These are phyloP conservation scores for Lydus trimaculatus DNA, from an alignment of 2,888 invertebrate species.

Conservation along the genomic window DNA sequence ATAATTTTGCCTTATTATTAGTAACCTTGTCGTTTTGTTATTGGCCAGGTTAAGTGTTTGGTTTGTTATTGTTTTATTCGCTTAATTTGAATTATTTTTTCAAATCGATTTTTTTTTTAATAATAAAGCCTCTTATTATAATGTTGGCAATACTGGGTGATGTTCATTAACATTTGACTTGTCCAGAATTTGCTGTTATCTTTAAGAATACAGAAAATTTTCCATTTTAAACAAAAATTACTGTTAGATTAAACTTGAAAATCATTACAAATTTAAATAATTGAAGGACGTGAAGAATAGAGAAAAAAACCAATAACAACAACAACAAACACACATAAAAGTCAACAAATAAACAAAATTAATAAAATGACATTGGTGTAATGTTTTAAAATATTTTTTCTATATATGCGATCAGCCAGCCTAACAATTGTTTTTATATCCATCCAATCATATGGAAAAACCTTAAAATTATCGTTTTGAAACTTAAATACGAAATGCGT, in stretches of 20 bases:
- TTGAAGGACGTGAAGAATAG: background rate
- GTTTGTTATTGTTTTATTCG: background rate
- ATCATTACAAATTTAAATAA: background rate
- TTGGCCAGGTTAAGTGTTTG: background rate
- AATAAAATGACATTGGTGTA: background rate
- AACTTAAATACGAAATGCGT: no score
- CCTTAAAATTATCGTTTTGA: no score
- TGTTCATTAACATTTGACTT: no score
- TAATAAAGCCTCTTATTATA: no score
- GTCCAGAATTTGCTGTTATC: no score
- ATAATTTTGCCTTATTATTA: background rate
- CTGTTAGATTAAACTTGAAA: constrained; percentile 1
- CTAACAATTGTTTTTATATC: no score
- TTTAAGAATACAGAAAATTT: no score
- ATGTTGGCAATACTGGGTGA: background rate
- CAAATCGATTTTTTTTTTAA: no score
- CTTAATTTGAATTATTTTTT: background rate
- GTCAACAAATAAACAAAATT: background rate
- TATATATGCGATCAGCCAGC: no score
- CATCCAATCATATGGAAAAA: no score
- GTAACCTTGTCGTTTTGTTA: background rate
- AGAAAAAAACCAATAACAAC: background rate
- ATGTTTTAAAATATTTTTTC: background rate
- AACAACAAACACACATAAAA: no score
- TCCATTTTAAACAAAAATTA: constrained; percentile 2